Base-by-base conservation (phyloP, 2,888 invertebrate genomes). In the Escarpia spicata region DNA sequence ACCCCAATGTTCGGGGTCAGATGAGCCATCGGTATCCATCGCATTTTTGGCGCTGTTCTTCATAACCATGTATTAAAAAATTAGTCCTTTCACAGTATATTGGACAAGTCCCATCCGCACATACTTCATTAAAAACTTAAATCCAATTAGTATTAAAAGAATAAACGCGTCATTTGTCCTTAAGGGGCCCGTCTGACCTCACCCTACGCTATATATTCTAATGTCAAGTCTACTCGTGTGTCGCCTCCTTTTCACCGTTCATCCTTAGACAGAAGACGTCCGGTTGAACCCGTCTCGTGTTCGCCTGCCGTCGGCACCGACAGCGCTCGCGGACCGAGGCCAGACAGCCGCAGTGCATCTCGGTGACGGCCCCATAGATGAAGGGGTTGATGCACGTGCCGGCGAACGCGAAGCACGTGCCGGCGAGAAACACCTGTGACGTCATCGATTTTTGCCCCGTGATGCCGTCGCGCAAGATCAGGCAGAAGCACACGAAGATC, bases 301-400 rank as follows among this genome's bases (percentile, higher is more conserved):
- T 75, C n/a, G 75, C 75, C 75, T 75, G 75, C 26, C 75, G n/a
- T n/a, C 75, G 75, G 75, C 26, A 26, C 26, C 75, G n/a, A 75
- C n/a, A 75, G 75, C 75, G 75, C 75, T 75, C 75, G 75, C 75
- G 75, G 75, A 75, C 19, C 6, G 75, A 15, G 6, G 75, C 75
- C 75, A 75, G 19, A n/a, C 75, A 75, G n/a, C 75, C 75, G 75
- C 19, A 15, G 19, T 75, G n/a, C 6, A 15, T 26, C 19, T 94
- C 93, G 92, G 95, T 95, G 44, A 95, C 94, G 9, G 94, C 94
- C 9, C 95, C 95, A 92, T 95, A 95, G 9, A 95, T 52, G 89
- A 95, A 94, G 2, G 95, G 95, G 92, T 95, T 95, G 4, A 95
- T 93, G 52, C 94, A 94, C 10, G 95, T 94, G 93, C 95, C 95